These are phyloP conservation scores for Keiferia lycopersicella DNA, from an alignment of 2,888 invertebrate species.

Conservation along the genomic window DNA sequence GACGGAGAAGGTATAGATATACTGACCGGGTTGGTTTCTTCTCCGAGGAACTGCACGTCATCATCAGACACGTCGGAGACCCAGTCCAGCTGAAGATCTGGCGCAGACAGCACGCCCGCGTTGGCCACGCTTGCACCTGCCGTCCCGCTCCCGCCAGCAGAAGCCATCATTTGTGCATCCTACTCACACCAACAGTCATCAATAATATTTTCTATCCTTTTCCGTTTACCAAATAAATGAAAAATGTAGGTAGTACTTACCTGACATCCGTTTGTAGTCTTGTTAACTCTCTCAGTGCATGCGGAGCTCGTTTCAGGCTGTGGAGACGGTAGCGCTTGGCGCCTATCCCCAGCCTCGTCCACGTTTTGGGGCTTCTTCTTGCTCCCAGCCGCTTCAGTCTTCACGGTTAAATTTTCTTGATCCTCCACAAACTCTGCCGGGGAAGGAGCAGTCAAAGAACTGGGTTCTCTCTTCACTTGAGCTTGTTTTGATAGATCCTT, in stretches of 20 bases:
- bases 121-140: neutral
- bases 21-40: conserved; percentile 52
- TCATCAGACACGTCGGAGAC: conserved; percentile 84
- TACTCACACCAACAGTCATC: conserved; percentile 30
- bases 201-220: neutral
- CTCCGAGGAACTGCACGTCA: conserved; percentile 79
- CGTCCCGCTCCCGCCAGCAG: conserved; percentile 29
- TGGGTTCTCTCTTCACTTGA: conserved; percentile 57
- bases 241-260: too few relatives aligned
- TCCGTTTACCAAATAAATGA: too few relatives aligned
- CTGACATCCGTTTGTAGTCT: conserved; percentile 38
- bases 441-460: conserved; percentile 33
- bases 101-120: conserved; percentile 81
- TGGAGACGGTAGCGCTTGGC: conserved; percentile 51
- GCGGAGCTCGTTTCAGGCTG: conserved; percentile 69
- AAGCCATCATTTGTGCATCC: conserved; percentile 44
- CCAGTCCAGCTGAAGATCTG: conserved; percentile 90
- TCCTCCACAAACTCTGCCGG: conserved; percentile 35
- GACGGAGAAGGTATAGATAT: too few relatives aligned
- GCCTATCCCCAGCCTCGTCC: conserved; percentile 53
- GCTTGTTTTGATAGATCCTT: conserved; percentile 45
- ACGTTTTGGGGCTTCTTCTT: conserved; percentile 43
- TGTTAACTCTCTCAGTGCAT: conserved; percentile 34
- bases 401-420: conserved; percentile 50
- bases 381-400: conserved; percentile 47